Percentiles rank a stretch among this genome's conserved stretches.
Conservation (phyloP, 2,113 vertebrate genomes). For the Verasper variegatus region DNA sequence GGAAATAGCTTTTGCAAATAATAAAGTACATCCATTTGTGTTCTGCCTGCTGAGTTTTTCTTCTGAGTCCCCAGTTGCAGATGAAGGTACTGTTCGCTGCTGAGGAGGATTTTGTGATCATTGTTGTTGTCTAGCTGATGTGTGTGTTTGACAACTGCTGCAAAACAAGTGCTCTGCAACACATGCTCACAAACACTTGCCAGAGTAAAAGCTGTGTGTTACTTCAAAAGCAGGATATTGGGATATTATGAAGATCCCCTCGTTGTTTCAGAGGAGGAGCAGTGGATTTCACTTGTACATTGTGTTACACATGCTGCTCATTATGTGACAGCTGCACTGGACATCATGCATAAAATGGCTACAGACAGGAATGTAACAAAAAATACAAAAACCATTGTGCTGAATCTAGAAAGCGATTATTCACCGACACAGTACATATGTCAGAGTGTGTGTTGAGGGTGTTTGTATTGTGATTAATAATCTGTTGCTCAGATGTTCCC, state of each 20-base stretch:
- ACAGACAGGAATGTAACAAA: neutral
- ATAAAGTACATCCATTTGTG: conserved; percentile 23
- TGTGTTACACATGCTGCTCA: conserved; percentile 4
- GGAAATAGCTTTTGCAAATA: conserved; percentile 4
- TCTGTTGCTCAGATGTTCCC: neutral
- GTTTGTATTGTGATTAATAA: neutral
- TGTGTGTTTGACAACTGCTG: neutral
- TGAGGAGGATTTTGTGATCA: conserved; percentile 3
- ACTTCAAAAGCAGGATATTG: conserved; percentile 12
- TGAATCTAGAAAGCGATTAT: neutral
- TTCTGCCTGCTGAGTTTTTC: conserved; percentile 13
- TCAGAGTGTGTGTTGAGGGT: neutral
- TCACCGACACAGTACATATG: neutral
- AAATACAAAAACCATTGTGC: neutral
- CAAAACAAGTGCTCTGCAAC: neutral
- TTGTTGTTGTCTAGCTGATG: neutral
- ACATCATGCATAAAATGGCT: neutral
- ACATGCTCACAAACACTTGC: neutral
- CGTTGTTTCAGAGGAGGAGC: neutral
- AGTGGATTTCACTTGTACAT: neutral
- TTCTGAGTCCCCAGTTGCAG: conserved; percentile 42
- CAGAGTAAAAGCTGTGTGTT: conserved; percentile 1
- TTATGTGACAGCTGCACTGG: conserved; percentile 2
- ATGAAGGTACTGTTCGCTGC: conserved; percentile 52
- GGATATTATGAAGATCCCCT: neutral